Percentiles rank a stretch among this genome's conserved stretches.
Evolutionary conservation across 2,113 vertebrate species (phyloP).

Genomic region (Rousettus leschenaultii): DNA sequence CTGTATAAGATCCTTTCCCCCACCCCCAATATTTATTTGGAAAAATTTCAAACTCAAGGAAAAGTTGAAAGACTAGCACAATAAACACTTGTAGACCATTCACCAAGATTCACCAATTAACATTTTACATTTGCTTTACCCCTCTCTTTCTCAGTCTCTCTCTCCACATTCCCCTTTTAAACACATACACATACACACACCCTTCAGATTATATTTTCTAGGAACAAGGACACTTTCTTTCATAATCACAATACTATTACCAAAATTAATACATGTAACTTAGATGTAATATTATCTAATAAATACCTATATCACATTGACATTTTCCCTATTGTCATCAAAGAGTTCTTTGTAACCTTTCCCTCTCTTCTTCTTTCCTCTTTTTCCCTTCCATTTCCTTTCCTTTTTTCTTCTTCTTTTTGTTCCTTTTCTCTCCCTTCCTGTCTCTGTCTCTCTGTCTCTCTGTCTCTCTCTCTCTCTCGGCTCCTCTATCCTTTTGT

Average conservation of each 20-base stretch:
- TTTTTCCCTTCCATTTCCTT: neutral
- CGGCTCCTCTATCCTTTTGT: neutral
- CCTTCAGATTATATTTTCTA: neutral
- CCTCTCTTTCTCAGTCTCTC: neutral
- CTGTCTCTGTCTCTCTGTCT: neutral
- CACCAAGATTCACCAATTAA: neutral
- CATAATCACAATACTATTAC: neutral
- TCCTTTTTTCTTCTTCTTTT: neutral
- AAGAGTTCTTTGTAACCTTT: neutral
- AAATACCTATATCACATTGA: neutral
- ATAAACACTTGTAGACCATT: neutral
- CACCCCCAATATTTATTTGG: neutral
- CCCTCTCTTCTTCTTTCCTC: neutral
- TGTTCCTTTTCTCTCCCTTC: neutral
- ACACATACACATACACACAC: neutral
- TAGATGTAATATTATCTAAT: neutral
- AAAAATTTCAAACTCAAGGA: slow-evolving; percentile 13
- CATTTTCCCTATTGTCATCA: neutral
- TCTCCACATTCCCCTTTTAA: neutral
- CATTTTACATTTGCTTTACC: neutral
- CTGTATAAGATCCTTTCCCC: neutral
- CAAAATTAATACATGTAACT: neutral
- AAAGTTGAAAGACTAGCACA: neutral
- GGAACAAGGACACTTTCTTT: neutral
- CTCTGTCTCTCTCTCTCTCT: neutral